Conservation (phyloP, 2,888 invertebrate genomes). For the Drosophila yooni region DNA sequence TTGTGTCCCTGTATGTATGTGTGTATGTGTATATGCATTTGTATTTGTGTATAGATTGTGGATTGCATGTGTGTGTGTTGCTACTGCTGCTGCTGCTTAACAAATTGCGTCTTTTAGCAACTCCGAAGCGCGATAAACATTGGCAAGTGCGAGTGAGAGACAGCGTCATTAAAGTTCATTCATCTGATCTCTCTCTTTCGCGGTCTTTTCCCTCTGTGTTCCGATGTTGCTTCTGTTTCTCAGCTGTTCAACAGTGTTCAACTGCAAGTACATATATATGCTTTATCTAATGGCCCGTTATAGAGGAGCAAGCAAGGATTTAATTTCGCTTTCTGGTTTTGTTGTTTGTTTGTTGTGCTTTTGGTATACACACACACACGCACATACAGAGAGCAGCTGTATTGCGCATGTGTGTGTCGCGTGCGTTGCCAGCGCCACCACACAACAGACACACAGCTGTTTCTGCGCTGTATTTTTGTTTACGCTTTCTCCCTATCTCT, state of each 20-base stretch:
- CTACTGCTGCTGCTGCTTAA: conserved; percentile 34
- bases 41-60: conserved; percentile 4
- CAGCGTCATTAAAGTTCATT: conserved; percentile 46
- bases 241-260: conserved; percentile 3
- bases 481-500: conserved; percentile 41
- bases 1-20: conserved; percentile 7
- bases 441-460: conserved; percentile 58
- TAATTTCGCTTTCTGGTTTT: conserved; percentile 32
- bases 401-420: conserved; percentile 54
- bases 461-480: conserved; percentile 57
- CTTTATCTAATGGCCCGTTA: conserved; percentile 1
- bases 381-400: conserved; percentile 51
- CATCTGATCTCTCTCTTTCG: conserved; percentile 47
- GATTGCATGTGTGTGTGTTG: conserved; percentile 7
- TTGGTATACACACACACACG: conserved; percentile 10
- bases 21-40: conserved; percentile 4
- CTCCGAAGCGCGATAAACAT: conserved; percentile 47
- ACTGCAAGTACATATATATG: background rate
- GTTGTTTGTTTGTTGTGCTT: conserved; percentile 25
- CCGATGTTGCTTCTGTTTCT: conserved; percentile 1
- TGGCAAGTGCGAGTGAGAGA: conserved; percentile 30
- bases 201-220: conserved; percentile 5
- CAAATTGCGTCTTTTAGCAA: conserved; percentile 58
- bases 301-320: conserved; percentile 28
- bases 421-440: conserved; percentile 18